Conservation (phyloP, 2,888 invertebrate species). For the Celastrina argiolus region DNA sequence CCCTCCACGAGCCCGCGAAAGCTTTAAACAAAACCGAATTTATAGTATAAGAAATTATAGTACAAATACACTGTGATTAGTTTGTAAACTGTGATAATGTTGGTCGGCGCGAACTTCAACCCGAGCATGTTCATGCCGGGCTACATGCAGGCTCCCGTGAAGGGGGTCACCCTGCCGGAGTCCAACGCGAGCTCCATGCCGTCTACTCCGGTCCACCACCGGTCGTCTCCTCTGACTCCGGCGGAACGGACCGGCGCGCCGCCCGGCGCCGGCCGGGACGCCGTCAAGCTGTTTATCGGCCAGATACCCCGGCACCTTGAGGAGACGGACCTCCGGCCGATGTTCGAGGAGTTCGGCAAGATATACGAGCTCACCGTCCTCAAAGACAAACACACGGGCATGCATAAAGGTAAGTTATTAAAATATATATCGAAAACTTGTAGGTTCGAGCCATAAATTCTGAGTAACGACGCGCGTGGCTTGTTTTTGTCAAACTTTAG, state of each 20-base stretch:
- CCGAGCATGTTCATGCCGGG: conserved; percentile 57
- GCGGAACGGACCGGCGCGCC: conserved; percentile 69
- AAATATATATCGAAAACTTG: conserved; percentile 20
- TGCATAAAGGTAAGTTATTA: conserved; percentile 89
- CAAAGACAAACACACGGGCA: conserved; percentile 96
- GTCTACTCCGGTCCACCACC: conserved; percentile 62
- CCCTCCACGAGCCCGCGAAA: conserved; percentile 54
- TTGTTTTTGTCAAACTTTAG: conserved; percentile 19
- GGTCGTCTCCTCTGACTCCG: conserved; percentile 56
- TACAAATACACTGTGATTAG: conserved; percentile 53
- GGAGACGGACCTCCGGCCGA: conserved; percentile 90
- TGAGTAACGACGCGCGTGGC: conserved; percentile 15
- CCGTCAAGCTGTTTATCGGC: conserved; percentile 93
- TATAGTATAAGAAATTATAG: conserved; percentile 65
- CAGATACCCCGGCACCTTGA: conserved; percentile 94
- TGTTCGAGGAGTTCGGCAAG: conserved; percentile 95
- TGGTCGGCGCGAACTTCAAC: conserved; percentile 61
- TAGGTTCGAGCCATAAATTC: conserved; percentile 18
- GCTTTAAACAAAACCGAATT: conserved; percentile 75
- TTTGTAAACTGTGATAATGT: conserved; percentile 58
- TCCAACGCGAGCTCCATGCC: conserved; percentile 60
- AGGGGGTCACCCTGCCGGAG: conserved; percentile 40
- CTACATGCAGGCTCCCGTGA: conserved; percentile 49
- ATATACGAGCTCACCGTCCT: conserved; percentile 96
- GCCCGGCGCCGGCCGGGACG: conserved; percentile 72